These are phyloP conservation scores for Drosophila setosimentum DNA, from an alignment of 2,888 invertebrate species.

Conservation along the genomic window DNA sequence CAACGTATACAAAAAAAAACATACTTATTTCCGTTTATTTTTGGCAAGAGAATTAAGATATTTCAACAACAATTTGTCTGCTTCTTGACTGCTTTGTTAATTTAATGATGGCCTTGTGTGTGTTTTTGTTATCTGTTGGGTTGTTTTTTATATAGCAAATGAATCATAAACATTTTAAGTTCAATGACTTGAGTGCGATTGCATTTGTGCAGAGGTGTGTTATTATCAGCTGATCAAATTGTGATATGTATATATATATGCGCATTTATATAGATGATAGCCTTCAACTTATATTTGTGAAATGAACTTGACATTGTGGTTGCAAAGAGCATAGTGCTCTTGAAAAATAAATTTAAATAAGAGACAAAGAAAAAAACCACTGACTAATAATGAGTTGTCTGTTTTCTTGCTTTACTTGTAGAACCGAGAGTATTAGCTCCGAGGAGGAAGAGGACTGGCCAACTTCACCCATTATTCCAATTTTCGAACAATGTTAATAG, in stretches of 20 bases:
- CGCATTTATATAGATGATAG: not conserved
- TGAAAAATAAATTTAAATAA: not conserved
- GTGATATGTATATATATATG: not conserved
- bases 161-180: slow-evolving; percentile 60
- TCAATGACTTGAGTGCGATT: slow-evolving; percentile 56
- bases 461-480: slow-evolving; percentile 88
- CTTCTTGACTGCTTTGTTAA: slow-evolving; percentile 13
- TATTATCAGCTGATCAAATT: slow-evolving; percentile 46
- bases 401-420: slow-evolving; percentile 61
- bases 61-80: slow-evolving; percentile 10
- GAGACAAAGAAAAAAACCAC: not conserved
- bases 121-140: slow-evolving; percentile 36
- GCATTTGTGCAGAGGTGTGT: slow-evolving; percentile 56
- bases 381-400: slow-evolving; percentile 8
- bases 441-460: slow-evolving; percentile 88
- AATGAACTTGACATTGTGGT: not conserved
- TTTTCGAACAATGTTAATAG: slow-evolving; percentile 86
- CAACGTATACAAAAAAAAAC: too few relatives aligned
- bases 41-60: slow-evolving; percentile 40
- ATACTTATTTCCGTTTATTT: slow-evolving; percentile 3
- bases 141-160: slow-evolving; percentile 11
- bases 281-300: slow-evolving; percentile 58
- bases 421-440: slow-evolving; percentile 88
- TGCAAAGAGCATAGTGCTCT: not conserved
- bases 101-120: slow-evolving; percentile 20